Evolutionary conservation across 2,888 invertebrate genomes (phyloP), one percentile per base, ranked within the genome.

Genomic region (Lycophotia porphyrea): DNA sequence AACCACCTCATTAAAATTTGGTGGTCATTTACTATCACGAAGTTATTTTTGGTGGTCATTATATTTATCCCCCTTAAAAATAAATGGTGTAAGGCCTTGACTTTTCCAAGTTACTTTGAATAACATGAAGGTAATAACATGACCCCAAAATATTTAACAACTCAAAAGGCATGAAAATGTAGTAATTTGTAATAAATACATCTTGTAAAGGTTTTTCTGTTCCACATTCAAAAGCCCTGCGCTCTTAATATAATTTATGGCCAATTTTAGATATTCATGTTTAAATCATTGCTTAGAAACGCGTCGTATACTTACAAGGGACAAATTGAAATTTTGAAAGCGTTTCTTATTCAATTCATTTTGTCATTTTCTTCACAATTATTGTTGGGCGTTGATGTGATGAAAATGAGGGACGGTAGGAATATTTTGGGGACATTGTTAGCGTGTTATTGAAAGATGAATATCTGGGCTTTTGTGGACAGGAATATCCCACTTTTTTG

Each of bases 281-380:
- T n/a, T 13, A 52, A 52, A 87, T 82, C 85, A 87, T 88, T 84
- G 72, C 83, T n/a, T 52, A 11, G n/a, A 52, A 13, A 52, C 55
- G 74, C 76, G 76, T 79, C 74, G 63, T 82, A 69, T 82, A 83
- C 82, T 78, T 81, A 71, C 75, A 74, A 67, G 47, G 60, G 75
- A 81, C 70, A 86, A 87, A 84, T 87, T 87, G 86, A 84, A 81
- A 86, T 81, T 82, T 79, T 66, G 69, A 78, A 82, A 80, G 72
- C 71, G 15, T 58, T 84, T 85, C 83, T 80, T 67, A 76, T 84
- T 81, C 39, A 68, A 74, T 74, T 78, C 7, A 36, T 81, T 64
- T 68, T 52, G 21, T 74, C 15, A 55, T 42, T 39, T 52, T 52
- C 9, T 55, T 21, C n/a, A n/a, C 52, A 68, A 68, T 68, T 31